Evolutionary conservation across 2,113 vertebrate species (phyloP).

Genomic region (Lynx canadensis): DNA sequence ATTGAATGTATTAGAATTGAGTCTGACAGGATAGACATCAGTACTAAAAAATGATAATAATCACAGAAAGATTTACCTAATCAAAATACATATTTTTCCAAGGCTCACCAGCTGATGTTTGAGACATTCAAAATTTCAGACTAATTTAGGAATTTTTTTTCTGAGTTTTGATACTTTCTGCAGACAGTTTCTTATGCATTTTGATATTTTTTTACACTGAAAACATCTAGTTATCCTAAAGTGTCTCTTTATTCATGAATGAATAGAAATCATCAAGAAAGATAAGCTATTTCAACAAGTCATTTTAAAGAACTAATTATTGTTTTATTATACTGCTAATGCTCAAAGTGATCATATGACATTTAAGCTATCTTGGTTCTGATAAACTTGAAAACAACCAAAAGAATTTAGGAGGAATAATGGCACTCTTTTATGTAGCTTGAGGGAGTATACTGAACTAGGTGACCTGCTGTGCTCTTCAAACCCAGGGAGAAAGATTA

Average conservation of each 20-base stretch:
- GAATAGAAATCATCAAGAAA: constrained; percentile 49
- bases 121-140: constrained; percentile 21
- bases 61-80: not conserved
- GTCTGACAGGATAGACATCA: not conserved
- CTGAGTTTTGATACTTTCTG: constrained; percentile 29
- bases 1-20: not conserved
- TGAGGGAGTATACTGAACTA: not conserved
- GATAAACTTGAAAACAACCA: constrained; percentile 58
- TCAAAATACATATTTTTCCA: not conserved
- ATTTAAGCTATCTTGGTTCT: constrained; percentile 13
- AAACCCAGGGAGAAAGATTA: not conserved
- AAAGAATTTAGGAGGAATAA: constrained; percentile 61
- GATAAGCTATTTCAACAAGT: constrained; percentile 55
- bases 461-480: constrained; percentile 53
- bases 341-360: constrained; percentile 42
- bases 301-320: constrained; percentile 56
- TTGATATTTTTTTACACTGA: constrained; percentile 39
- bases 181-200: constrained; percentile 12
- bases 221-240: constrained; percentile 53
- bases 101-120: not conserved
- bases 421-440: constrained; percentile 13
- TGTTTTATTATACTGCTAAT: constrained; percentile 63
- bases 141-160: not conserved
- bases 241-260: constrained; percentile 22
- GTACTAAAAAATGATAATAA: not conserved